These are phyloP conservation scores for Dicyrtomina minuta DNA, from an alignment of 2,888 invertebrate species.

Conservation along the genomic window DNA sequence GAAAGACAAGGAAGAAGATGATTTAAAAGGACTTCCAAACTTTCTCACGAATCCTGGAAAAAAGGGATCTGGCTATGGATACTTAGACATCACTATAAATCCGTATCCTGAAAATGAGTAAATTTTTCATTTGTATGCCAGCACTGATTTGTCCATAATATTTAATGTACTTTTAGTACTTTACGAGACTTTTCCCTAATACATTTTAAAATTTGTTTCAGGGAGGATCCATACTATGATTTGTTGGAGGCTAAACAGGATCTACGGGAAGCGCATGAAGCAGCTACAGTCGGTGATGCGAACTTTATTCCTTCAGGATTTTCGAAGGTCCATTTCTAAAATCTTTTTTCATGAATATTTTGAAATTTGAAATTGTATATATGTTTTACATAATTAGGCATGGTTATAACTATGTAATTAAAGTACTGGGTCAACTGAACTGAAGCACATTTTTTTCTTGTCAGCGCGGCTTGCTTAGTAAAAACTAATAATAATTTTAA, in stretches of 20 bases:
- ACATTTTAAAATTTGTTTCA: conserved; percentile 2
- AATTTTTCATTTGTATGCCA: background rate
- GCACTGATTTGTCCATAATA: background rate
- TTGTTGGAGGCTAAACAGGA: conserved; percentile 33
- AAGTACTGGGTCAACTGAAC: no score
- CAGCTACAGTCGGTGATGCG: conserved; percentile 33
- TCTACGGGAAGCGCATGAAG: conserved; percentile 47
- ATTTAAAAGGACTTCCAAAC: conserved; percentile 51
- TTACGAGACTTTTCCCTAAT: no score
- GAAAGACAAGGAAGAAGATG: conserved; percentile 25
- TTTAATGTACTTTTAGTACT: no score
- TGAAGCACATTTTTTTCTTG: no score
- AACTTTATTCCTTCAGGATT: conserved; percentile 35
- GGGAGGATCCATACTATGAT: conserved; percentile 47
- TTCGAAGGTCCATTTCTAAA: conserved; percentile 1
- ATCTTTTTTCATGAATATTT: background rate
- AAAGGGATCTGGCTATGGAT: conserved; percentile 61
- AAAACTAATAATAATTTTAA: no score
- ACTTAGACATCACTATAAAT: conserved; percentile 59
- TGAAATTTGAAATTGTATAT: background rate
- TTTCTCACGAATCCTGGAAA: conserved; percentile 57
- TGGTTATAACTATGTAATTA: no score
- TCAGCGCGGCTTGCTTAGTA: no score
- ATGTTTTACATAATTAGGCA: no score
- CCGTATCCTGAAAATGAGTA: conserved; percentile 58